A percentile compares a stretch with the other conserved stretches of the same genome.
Conservation (phyloP, 2,797 vertebrate species). For the Aulostomus chinensis region DNA sequence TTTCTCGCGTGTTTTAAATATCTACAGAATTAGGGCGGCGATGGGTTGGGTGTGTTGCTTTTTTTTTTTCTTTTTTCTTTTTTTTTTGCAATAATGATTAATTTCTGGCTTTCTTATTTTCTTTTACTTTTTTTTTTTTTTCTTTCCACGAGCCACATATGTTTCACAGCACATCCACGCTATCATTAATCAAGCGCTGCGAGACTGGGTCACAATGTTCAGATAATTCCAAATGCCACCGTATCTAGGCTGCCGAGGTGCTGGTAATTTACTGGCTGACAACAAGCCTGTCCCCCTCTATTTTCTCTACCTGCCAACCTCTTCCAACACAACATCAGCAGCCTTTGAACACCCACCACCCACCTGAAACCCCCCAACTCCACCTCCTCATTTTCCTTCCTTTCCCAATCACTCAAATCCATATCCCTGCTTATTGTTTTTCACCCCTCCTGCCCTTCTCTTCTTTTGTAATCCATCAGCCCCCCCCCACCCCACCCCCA, state of each 20-base stretch:
- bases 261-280: slow-evolving; percentile 60
- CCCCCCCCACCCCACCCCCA: background rate
- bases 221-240: slow-evolving; percentile 67
- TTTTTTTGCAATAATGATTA: slow-evolving; percentile 51
- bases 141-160: slow-evolving; percentile 33
- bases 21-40: slow-evolving; percentile 55
- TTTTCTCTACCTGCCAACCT: slow-evolving; percentile 39
- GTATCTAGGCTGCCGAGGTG: slow-evolving; percentile 57
- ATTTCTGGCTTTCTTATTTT: slow-evolving; percentile 41
- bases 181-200: slow-evolving; percentile 67
- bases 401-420: slow-evolving; percentile 26
- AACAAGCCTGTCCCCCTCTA: slow-evolving; percentile 48
- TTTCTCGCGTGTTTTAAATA: slow-evolving; percentile 44
- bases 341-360: slow-evolving; percentile 6
- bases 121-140: too few species aligned
- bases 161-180: slow-evolving; percentile 56
- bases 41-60: slow-evolving; percentile 40
- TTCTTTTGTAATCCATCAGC: slow-evolving; percentile 39
- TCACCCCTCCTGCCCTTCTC: slow-evolving; percentile 17
- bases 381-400: slow-evolving; percentile 2
- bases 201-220: slow-evolving; percentile 66
- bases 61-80: too few species aligned
- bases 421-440: background rate
- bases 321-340: slow-evolving; percentile 15
- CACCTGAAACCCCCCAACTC: too few species aligned